Conservation (phyloP, 2,888 invertebrate genomes). For the Alsophila aescularia region DNA sequence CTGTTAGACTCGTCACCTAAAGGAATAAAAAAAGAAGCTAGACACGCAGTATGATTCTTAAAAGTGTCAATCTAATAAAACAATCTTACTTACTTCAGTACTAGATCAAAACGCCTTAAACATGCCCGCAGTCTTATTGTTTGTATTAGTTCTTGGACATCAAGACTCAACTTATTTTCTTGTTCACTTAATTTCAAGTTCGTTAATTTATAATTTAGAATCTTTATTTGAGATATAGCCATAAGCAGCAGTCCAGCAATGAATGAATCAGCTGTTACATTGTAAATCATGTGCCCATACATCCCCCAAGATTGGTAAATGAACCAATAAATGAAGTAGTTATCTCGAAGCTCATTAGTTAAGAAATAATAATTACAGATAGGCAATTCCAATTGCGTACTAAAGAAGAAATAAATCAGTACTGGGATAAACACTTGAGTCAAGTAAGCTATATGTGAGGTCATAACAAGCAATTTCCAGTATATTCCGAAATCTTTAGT, state of each 20-base stretch:
- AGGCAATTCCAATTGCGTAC: slow-evolving; percentile 55
- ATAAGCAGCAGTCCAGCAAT: slow-evolving; percentile 59
- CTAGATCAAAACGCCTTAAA: slow-evolving; percentile 57
- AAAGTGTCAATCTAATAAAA: too few species aligned
- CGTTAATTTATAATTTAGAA: slow-evolving; percentile 55
- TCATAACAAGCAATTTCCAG: slow-evolving; percentile 46
- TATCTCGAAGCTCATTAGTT: slow-evolving; percentile 49
- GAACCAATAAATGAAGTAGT: slow-evolving; percentile 56
- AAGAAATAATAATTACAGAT: slow-evolving; percentile 71
- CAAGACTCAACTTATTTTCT: slow-evolving; percentile 30
- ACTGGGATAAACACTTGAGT: slow-evolving; percentile 53
- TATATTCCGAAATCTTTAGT: slow-evolving; percentile 47
- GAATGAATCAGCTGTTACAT: slow-evolving; percentile 62
- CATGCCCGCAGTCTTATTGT: slow-evolving; percentile 27
- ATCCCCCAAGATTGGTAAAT: slow-evolving; percentile 65
- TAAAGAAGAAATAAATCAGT: slow-evolving; percentile 48
- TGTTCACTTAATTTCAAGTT: slow-evolving; percentile 45
- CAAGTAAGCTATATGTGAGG: slow-evolving; percentile 51
- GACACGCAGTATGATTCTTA: too few species aligned
- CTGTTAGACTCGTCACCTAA: too few species aligned
- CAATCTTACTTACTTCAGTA: slow-evolving; percentile 58
- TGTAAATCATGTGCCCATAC: slow-evolving; percentile 69
- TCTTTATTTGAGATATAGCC: slow-evolving; percentile 58
- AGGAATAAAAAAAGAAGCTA: neutral
- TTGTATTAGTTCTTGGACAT: slow-evolving; percentile 40